A percentile compares a stretch with the other conserved stretches of the same genome.
Conservation (phyloP, 2,888 invertebrate species). For the Ormyrus nitidulus region DNA sequence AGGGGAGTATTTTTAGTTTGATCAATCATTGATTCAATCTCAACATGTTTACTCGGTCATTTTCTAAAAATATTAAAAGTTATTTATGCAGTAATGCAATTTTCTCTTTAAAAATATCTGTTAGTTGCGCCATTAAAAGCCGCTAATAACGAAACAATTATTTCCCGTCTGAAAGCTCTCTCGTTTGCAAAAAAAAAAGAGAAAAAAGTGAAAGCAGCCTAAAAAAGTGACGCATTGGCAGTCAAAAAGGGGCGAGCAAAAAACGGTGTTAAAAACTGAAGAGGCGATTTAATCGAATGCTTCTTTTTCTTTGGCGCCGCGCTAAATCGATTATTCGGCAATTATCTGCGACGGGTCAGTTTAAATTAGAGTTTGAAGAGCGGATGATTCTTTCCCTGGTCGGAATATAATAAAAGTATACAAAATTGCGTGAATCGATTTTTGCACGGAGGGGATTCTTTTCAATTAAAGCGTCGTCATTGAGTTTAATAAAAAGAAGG, state of each 20-base stretch:
- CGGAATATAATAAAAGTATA: constrained; percentile 27
- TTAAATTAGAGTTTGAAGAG: constrained; percentile 49
- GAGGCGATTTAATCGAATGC: not conserved
- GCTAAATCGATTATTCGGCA: constrained; percentile 47
- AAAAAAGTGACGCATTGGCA: not conserved
- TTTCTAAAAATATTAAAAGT: no score
- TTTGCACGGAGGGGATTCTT: constrained; percentile 14
- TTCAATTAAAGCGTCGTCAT: constrained; percentile 44
- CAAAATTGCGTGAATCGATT: constrained; percentile 38
- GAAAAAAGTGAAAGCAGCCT: not conserved
- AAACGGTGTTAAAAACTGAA: constrained; percentile 13
- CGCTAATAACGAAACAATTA: no score
- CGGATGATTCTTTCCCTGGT: not conserved
- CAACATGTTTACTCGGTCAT: no score
- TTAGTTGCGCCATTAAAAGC: no score
- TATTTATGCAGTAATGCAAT: no score
- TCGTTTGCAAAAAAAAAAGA: no score
- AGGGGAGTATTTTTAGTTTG: no score
- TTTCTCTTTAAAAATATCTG: no score
- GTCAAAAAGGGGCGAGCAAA: constrained; percentile 8
- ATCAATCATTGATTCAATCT: no score
- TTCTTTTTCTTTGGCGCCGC: not conserved
- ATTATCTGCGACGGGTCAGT: constrained; percentile 27
- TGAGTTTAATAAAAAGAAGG: constrained; percentile 42
- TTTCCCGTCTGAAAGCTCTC: no score